Evolutionary conservation across 2,888 invertebrate species (phyloP).

Genomic region (Caenorhabditis sp.): DNA sequence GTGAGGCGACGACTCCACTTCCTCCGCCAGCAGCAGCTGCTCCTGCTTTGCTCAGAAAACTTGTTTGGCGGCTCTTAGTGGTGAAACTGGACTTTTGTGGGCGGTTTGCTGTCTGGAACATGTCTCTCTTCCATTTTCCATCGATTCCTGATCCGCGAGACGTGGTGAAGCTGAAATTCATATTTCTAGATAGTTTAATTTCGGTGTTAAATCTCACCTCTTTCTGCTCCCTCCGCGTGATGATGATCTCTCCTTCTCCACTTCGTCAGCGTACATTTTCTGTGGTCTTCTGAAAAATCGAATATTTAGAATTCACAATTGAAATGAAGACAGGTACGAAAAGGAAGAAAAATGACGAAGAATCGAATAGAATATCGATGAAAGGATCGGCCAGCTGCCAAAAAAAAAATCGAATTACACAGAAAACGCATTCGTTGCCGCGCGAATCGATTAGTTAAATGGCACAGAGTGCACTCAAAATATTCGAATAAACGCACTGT

Average conservation of each 20-base stretch:
- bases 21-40: constrained; percentile 5
- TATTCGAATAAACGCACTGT: constrained; percentile 3
- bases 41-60: constrained; percentile 18
- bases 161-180: constrained; percentile 28
- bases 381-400: neutral
- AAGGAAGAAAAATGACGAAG: neutral
- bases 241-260: constrained; percentile 57
- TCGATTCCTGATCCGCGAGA: constrained; percentile 55
- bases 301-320: neutral
- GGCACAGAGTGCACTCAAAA: too few relatives aligned
- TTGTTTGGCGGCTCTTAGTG: constrained; percentile 28
- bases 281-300: constrained; percentile 4
- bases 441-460: neutral
- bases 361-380: too few relatives aligned
- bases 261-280: constrained; percentile 62
- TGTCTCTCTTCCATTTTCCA: constrained; percentile 66
- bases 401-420: neutral
- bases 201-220: constrained; percentile 22
- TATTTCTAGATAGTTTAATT: neutral
- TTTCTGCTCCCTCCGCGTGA: constrained; percentile 28
- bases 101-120: constrained; percentile 50
- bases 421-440: neutral
- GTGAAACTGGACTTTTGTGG: constrained; percentile 31
- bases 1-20: neutral
- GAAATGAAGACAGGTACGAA: neutral